Conservation (phyloP, 2,888 invertebrate genomes). For the Microdon myrmicae region DNA sequence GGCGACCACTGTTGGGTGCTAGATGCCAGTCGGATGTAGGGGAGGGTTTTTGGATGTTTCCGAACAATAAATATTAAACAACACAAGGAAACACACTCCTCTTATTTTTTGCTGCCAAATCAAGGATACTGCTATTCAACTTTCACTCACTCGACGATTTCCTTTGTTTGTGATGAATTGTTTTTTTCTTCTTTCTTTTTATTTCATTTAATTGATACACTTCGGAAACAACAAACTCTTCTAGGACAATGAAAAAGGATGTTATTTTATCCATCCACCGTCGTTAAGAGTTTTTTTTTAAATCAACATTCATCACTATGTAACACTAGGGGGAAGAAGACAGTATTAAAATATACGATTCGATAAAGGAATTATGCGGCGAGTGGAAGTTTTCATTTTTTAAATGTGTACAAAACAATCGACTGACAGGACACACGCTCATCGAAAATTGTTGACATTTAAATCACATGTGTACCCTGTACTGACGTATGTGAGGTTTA, state of each 20-base stretch:
- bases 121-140: slow-evolving; percentile 31
- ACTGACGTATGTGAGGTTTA: no score
- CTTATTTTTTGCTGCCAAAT: slow-evolving; percentile 19
- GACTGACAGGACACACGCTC: no score
- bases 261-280: slow-evolving; percentile 13
- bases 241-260: slow-evolving; percentile 17
- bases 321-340: no score
- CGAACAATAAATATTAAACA: slow-evolving; percentile 47
- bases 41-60: slow-evolving; percentile 28
- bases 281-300: slow-evolving; percentile 6
- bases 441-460: no score
- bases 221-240: slow-evolving; percentile 24
- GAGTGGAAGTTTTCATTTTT: no score
- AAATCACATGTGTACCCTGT: no score
- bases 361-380: no score
- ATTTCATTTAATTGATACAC: slow-evolving; percentile 15
- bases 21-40: not conserved
- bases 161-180: slow-evolving; percentile 28
- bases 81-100: slow-evolving; percentile 43
- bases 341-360: no score
- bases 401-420: no score
- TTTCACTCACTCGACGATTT: slow-evolving; percentile 32
- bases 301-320: no score
- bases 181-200: slow-evolving; percentile 19
- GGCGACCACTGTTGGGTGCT: slow-evolving; percentile 2